Evolutionary conservation across 2,113 vertebrate species (phyloP).

Genomic region (Tragelaphus buxtoni): DNA sequence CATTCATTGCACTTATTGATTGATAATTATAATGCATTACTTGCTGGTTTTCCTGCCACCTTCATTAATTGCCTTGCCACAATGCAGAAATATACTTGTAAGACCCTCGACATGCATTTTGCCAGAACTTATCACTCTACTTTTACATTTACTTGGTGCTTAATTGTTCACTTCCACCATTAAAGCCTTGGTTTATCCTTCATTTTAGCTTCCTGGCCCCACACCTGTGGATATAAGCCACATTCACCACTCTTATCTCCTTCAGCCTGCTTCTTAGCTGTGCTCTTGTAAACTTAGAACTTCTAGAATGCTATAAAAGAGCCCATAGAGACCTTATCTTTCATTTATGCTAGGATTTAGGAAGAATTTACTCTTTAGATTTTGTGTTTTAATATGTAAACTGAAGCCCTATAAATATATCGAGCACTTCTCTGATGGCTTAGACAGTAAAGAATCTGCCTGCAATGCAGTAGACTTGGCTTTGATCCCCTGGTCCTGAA

Average conservation of each 20-base stretch:
- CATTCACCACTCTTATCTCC: accelerated
- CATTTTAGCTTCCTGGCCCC: neutral
- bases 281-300: neutral
- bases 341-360: neutral
- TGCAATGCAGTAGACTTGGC: neutral
- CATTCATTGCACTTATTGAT: slow-evolving; percentile 53
- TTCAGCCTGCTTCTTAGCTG: neutral
- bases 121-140: neutral
- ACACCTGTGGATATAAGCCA: neutral
- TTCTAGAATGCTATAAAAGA: neutral
- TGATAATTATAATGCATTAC: slow-evolving; percentile 52
- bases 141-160: neutral
- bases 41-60: slow-evolving; percentile 1
- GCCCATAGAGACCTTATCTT: neutral
- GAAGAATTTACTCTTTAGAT: neutral
- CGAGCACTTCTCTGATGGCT: neutral
- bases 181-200: neutral
- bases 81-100: slow-evolving; percentile 4
- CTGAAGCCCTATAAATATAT: neutral
- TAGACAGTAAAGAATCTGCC: neutral
- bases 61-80: slow-evolving; percentile 41
- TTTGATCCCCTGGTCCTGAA: accelerated
- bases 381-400: neutral
- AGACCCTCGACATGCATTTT: neutral
- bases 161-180: neutral